These are phyloP conservation scores for Tetramorium alpestre DNA, from an alignment of 1,140 invertebrate genomes.

Conservation along the genomic window DNA sequence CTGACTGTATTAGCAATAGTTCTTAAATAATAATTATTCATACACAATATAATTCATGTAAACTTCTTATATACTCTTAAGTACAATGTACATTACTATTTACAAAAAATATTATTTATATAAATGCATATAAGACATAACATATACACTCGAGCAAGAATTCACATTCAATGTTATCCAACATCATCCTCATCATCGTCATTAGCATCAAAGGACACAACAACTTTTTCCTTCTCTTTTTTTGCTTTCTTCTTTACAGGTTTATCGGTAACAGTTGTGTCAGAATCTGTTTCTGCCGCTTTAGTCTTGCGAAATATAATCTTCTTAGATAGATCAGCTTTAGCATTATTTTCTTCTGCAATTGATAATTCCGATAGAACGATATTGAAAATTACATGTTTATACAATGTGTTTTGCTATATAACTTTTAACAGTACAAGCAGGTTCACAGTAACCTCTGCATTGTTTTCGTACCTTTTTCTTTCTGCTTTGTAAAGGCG, in stretches of 20 bases:
- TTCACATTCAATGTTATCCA: neutral
- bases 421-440: neutral
- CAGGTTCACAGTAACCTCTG: neutral
- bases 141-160: constrained; percentile 49
- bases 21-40: neutral
- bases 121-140: neutral
- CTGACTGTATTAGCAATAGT: neutral
- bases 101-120: constrained; percentile 17
- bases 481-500: constrained; percentile 82
- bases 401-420: neutral
- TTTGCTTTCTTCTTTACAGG: constrained; percentile 79
- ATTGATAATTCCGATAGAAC: constrained; percentile 34
- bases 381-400: neutral
- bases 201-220: constrained; percentile 86
- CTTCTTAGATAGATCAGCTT: constrained; percentile 86
- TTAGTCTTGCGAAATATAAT: constrained; percentile 86
- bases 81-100: neutral
- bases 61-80: neutral
- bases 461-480: constrained; percentile 79
- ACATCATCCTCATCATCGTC: constrained; percentile 81
- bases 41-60: neutral
- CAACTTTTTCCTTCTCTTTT: constrained; percentile 81
- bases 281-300: constrained; percentile 45
- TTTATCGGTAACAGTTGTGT: constrained; percentile 32
- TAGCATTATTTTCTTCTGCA: constrained; percentile 85